Evolutionary conservation across 92 coral and sea anemone species (phyloP).

Genomic region (Chrysogorgia sp.): DNA sequence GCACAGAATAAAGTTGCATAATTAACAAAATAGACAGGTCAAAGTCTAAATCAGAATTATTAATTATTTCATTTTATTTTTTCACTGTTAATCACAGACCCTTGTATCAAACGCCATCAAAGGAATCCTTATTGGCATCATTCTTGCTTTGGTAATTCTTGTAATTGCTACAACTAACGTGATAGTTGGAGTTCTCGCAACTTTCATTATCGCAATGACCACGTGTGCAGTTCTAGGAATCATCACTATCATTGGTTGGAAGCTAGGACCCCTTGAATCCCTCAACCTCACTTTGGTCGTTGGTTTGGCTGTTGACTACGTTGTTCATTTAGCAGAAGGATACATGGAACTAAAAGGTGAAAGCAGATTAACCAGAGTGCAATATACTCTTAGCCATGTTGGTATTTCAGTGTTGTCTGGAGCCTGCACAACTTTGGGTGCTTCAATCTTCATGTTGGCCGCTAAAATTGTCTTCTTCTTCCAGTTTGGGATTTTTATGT

Average conservation of each 20-base stretch:
- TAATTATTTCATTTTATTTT: too few relatives aligned
- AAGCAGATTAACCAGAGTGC: constrained; percentile 59
- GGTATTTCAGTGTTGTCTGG: constrained; percentile 83
- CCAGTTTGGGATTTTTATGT: too few relatives aligned
- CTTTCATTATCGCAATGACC: constrained; percentile 60
- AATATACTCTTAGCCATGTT: constrained; percentile 68
- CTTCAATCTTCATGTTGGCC: constrained; percentile 75
- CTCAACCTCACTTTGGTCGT: constrained; percentile 81
- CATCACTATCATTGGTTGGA: constrained; percentile 75
- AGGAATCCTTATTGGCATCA: constrained; percentile 66
- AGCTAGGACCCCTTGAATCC: constrained; percentile 76
- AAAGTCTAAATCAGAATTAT: too few relatives aligned
- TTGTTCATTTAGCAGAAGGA: constrained; percentile 78
- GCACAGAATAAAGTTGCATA: too few relatives aligned
- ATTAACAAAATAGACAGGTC: too few relatives aligned
- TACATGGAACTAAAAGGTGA: too few relatives aligned
- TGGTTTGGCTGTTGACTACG: constrained; percentile 81
- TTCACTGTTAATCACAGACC: constrained; percentile 28
- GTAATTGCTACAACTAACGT: constrained; percentile 68
- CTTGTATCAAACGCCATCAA: constrained; percentile 66
- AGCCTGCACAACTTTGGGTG: constrained; percentile 78
- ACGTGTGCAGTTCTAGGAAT: constrained; percentile 71
- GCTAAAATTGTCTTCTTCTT: constrained; percentile 71
- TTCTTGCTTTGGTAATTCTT: constrained; percentile 62
- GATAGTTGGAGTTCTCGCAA: constrained; percentile 66